A percentile compares a stretch with the other conserved stretches of the same genome.
Evolutionary conservation across 2,113 vertebrate genomes (phyloP).

Genomic region (Suricata suricatta): DNA sequence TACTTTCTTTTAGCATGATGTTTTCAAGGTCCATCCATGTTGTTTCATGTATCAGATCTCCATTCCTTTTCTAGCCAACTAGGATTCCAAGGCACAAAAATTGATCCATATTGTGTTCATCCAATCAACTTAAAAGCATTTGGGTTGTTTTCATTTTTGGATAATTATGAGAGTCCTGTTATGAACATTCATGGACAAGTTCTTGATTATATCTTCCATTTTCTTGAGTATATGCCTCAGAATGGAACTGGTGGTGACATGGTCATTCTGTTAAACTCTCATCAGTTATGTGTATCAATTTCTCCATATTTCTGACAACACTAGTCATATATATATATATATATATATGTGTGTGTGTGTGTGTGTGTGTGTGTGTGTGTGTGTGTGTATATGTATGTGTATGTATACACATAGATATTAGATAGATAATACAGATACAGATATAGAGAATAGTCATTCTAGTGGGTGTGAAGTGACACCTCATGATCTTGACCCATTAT

Average conservation of each 20-base stretch:
- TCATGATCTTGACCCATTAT: neutral
- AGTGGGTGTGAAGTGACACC: neutral
- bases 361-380: too few relatives aligned
- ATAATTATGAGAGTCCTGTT: neutral
- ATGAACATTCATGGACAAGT: neutral
- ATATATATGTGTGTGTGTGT: too few relatives aligned
- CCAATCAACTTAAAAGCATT: neutral
- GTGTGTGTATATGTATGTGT: neutral
- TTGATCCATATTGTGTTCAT: neutral
- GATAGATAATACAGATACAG: too few relatives aligned
- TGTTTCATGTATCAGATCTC: neutral
- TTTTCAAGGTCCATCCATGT: neutral
- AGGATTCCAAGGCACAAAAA: neutral
- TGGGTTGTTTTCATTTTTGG: neutral
- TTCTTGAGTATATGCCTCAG: neutral
- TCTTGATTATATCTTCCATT: neutral
- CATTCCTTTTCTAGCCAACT: neutral
- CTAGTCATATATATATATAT: neutral
- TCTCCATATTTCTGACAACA: neutral
- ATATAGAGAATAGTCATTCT: neutral
- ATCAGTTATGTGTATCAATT: neutral
- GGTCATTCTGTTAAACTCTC: neutral
- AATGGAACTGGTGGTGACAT: neutral
- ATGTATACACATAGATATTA: too few relatives aligned
- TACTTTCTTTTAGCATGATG: neutral